phyloP scores from a whole-genome alignment of 2,888 invertebrate genomes.

The Nemoura dubitans region DNA sequence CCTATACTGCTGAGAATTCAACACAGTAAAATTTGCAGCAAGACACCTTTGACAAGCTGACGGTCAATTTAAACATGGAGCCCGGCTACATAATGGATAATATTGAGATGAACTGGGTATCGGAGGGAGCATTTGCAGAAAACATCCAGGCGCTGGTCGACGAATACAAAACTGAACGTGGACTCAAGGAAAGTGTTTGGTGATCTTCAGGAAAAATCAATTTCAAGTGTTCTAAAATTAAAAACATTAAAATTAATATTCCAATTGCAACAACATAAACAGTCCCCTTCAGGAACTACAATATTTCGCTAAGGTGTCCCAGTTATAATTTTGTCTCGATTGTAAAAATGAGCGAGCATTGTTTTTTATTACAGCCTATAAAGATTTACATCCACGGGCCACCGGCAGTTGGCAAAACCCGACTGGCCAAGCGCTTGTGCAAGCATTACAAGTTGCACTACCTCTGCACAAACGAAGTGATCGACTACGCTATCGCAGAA shows the following conservation, averaged over 20 bases:
- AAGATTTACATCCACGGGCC: conserved; percentile 72
- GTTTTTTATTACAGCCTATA: conserved; percentile 26
- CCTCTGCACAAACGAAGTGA: conserved; percentile 65
- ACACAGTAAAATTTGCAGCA: conserved; percentile 60
- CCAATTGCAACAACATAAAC: not conserved
- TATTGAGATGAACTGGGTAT: conserved; percentile 65
- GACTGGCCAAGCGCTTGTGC: conserved; percentile 66
- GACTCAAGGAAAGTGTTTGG: conserved; percentile 56
- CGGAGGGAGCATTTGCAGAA: conserved; percentile 64
- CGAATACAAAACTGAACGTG: conserved; percentile 62
- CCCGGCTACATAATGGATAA: conserved; percentile 65
- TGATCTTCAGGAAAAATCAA: not conserved
- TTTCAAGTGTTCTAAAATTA: too few relatives aligned
- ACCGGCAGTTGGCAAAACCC: conserved; percentile 72
- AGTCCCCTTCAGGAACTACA: too few relatives aligned
- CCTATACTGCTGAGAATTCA: not conserved
- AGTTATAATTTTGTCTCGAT: too few relatives aligned
- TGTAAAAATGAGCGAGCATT: too few relatives aligned
- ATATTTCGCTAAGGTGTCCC: too few relatives aligned
- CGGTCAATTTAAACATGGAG: conserved; percentile 68
- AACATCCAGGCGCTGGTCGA: conserved; percentile 60
- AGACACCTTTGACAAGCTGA: conserved; percentile 66
- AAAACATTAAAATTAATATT: not conserved
- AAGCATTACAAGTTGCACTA: conserved; percentile 68
- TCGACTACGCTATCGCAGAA: conserved; percentile 64